Base-by-base conservation (phyloP, 2,113 vertebrate species). In the Laterallus jamaicensis region DNA sequence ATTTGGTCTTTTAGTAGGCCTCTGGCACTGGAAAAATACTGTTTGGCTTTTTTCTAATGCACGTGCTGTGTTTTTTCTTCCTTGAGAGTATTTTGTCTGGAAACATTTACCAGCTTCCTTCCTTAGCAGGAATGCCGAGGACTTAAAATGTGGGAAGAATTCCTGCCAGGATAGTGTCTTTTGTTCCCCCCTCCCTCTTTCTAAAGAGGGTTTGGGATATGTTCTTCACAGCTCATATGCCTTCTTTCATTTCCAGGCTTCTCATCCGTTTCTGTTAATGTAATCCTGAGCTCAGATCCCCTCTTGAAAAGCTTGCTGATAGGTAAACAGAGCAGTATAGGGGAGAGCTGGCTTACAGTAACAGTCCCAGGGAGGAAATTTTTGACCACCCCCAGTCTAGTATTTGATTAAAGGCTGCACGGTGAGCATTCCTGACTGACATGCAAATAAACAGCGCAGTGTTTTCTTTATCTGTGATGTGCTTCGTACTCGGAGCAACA, bases 381-480 rank as follows among this genome's bases (percentile, higher is more conserved):
- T 92, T 56, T 84, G 88, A 84, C 86, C 92, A 93, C 83, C 92
- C 70, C 67, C 17, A 40, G 88, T 31, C 62, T 56, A 78, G 69
- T 54, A 69, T 90, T 64, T 94, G 95, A 96, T 96, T 83, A 96
- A 90, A 94, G 25, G 40, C 83, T 91, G 69, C 54, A 18, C 82
- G 90, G 67, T 28, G 78, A 93, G 59, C 93, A 92, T 96, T 96
- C 96, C 93, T 92, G 80, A 60, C 86, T 62, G 80, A 88, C 64
- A 66, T 88, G 77, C 77, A 66, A 35, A 94, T 71, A 84, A 93
- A 95, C 80, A 88, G 70, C 83, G 37, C 37, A 90, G 66, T 29
- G 58, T 90, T 93, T 75, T 71, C 47, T 92, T 66, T 86, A 77
- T 87, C 87, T 88, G 10, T 40, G 54, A 66, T 71, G 76, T 60